A percentile compares a stretch with the other conserved stretches of the same genome.
Evolutionary conservation across 2,888 invertebrate genomes (phyloP).

Genomic region (Microctonus brassicae): DNA sequence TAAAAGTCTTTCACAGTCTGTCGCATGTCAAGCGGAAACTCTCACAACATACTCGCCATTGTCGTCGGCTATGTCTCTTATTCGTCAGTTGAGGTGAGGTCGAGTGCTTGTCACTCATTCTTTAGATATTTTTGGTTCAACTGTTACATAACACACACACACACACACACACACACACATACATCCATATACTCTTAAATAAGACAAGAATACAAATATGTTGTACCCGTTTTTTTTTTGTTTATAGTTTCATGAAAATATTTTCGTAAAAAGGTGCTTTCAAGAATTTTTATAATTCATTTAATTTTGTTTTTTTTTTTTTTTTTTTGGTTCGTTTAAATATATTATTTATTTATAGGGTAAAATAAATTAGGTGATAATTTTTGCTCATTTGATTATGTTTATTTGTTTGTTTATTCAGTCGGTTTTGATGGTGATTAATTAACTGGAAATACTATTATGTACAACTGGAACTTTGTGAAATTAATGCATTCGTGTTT

Average conservation of each 20-base stretch:
- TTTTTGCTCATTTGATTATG: background rate
- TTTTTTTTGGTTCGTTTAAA: background rate
- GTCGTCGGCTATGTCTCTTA: conserved; percentile 36
- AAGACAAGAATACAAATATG: background rate
- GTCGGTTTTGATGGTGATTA: background rate
- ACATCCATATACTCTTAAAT: background rate
- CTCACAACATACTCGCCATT: conserved; percentile 20
- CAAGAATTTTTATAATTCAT: too few relatives aligned
- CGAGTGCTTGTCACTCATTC: conserved; percentile 63
- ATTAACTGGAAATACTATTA: background rate
- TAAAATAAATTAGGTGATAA: too few relatives aligned
- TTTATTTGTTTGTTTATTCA: background rate
- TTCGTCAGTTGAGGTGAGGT: conserved; percentile 53
- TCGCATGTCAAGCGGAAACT: conserved; percentile 3
- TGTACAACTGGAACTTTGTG: background rate
- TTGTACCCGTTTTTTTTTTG: background rate
- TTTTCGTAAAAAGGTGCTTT: too few relatives aligned
- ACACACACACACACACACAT: conserved; percentile 16
- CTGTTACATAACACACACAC: conserved; percentile 42
- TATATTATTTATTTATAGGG: background rate
- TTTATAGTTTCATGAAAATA: background rate
- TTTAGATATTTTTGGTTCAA: conserved; percentile 55
- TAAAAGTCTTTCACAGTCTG: conserved; percentile 7
- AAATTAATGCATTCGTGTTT: conserved; percentile 15
- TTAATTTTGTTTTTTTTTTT: too few relatives aligned